phyloP scores from a whole-genome alignment of 2,113 vertebrate genomes.

The Cisticola juncidis region DNA sequence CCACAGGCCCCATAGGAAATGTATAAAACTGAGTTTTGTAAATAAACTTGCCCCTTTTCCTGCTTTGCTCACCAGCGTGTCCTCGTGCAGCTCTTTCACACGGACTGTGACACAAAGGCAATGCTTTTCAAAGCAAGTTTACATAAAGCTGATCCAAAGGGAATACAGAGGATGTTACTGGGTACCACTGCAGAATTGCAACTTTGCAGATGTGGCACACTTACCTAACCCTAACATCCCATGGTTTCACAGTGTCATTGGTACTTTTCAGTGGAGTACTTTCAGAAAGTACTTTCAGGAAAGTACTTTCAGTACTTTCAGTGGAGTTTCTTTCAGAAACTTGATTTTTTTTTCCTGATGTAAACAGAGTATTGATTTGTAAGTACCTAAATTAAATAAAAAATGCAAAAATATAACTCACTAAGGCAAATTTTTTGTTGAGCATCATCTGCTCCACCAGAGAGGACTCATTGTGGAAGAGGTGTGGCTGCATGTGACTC shows the following conservation, averaged over 20 bases:
- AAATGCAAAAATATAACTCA: slow-evolving; percentile 70
- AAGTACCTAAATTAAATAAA: background rate
- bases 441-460: slow-evolving; percentile 98
- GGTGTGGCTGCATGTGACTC: slow-evolving; percentile 99
- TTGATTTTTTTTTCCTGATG: background rate
- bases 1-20: no score
- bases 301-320: no score
- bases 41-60: no score
- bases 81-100: no score
- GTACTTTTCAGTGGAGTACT: background rate
- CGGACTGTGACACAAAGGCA: background rate
- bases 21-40: no score
- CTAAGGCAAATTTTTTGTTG: slow-evolving; percentile 97
- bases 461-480: slow-evolving; percentile 95
- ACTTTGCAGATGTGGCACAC: background rate
- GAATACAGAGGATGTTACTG: background rate
- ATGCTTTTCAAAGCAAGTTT: background rate
- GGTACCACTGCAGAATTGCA: background rate
- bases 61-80: no score
- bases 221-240: background rate
- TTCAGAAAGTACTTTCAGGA: no score
- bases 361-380: background rate
- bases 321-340: background rate
- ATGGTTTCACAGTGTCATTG: background rate
- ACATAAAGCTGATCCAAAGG: background rate